Conservation (phyloP, 92 coral and sea anemone species). For the Ricordea florida region DNA sequence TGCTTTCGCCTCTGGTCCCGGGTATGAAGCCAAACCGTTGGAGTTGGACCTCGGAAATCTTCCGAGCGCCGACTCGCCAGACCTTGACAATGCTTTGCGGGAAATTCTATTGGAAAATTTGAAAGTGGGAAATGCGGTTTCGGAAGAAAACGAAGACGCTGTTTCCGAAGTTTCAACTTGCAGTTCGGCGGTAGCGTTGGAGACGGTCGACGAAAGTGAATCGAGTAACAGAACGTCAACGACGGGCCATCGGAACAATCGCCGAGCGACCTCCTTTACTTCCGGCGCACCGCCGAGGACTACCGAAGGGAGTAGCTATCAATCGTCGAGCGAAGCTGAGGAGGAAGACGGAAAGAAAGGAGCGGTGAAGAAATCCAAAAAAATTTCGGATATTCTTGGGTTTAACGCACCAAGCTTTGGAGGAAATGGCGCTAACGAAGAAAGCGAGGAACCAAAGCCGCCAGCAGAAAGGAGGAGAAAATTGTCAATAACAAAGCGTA, state of each 20-base stretch:
- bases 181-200: conserved; percentile 62
- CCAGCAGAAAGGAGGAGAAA: conserved; percentile 65
- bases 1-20: conserved; percentile 79
- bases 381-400: conserved; percentile 72
- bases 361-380: conserved; percentile 40
- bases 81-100: conserved; percentile 50
- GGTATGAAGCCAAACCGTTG: conserved; percentile 50
- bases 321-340: conserved; percentile 77
- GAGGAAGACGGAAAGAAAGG: conserved; percentile 63
- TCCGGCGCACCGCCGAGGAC: conserved; percentile 20
- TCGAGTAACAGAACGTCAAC: background rate
- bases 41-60: conserved; percentile 58
- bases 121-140: conserved; percentile 2
- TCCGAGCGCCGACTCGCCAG: conserved; percentile 50
- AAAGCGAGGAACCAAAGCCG: conserved; percentile 21
- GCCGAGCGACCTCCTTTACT: conserved; percentile 19
- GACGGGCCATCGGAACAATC: background rate
- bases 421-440: conserved; percentile 25
- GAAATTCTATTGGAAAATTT: conserved; percentile 55
- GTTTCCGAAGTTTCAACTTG: conserved; percentile 74
- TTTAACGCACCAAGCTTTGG: conserved; percentile 47
- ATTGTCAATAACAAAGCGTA: conserved; percentile 58
- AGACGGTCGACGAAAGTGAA: conserved; percentile 63
- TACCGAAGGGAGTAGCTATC: conserved; percentile 43
- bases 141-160: conserved; percentile 57